Conservation (phyloP, 2,888 invertebrate genomes). For the Drosophila antonietae region DNA sequence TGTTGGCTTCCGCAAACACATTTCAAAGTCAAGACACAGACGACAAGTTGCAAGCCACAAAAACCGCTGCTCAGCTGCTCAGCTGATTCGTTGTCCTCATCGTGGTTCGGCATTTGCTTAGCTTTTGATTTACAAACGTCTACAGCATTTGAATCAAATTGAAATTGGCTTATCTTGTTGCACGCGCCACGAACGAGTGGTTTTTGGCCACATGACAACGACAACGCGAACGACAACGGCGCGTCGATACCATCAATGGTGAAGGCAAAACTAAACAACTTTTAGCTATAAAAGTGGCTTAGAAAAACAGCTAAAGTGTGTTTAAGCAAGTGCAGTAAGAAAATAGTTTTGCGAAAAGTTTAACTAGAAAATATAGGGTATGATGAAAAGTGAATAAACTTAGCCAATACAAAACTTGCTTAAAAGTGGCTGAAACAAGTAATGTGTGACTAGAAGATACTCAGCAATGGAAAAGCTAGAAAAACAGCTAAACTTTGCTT, state of each 20-base stretch:
- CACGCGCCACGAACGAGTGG: conserved; percentile 63
- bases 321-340: neutral
- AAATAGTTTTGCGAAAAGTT: neutral
- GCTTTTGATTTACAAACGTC: conserved; percentile 69
- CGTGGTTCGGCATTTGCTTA: conserved; percentile 40
- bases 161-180: conserved; percentile 80
- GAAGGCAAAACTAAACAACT: conserved; percentile 1
- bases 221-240: neutral
- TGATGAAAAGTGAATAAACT: too few relatives aligned
- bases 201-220: conserved; percentile 38
- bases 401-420: too few relatives aligned
- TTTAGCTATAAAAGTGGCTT: neutral
- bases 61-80: conserved; percentile 31
- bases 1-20: conserved; percentile 62
- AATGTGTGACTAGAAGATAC: too few relatives aligned
- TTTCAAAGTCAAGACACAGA: conserved; percentile 61
- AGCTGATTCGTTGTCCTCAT: neutral
- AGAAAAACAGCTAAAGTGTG: conserved; percentile 1
- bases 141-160: conserved; percentile 74
- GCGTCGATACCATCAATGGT: neutral
- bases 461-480: too few relatives aligned
- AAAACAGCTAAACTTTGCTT: too few relatives aligned
- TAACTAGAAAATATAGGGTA: too few relatives aligned
- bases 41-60: conserved; percentile 25
- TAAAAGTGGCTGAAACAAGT: too few relatives aligned